Conservation (phyloP, 2,888 invertebrate species). For the Caenorhabditis japonica region DNA sequence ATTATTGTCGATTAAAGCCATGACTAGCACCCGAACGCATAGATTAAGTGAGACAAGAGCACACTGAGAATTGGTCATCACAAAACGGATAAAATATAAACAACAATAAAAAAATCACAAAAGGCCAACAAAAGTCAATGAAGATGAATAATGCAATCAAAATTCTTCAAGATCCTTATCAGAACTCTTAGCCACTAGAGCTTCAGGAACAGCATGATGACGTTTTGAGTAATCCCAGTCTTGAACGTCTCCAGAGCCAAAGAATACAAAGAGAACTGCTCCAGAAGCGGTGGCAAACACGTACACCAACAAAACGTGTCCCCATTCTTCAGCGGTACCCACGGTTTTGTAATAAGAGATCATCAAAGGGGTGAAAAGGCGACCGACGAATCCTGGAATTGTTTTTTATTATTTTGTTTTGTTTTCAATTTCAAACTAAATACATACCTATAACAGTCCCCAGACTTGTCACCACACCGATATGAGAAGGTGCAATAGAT, state of each 20-base stretch:
- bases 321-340: constrained; percentile 70
- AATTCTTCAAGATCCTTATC: constrained; percentile 29
- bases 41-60: constrained; percentile 26
- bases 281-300: constrained; percentile 43
- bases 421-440: not conserved
- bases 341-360: constrained; percentile 64
- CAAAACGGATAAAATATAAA: not conserved
- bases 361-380: constrained; percentile 57
- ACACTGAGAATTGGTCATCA: constrained; percentile 2
- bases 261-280: constrained; percentile 63
- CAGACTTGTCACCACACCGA: constrained; percentile 66
- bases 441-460: constrained; percentile 55
- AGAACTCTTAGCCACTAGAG: constrained; percentile 23
- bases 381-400: constrained; percentile 56
- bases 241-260: constrained; percentile 62
- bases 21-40: constrained; percentile 17
- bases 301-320: constrained; percentile 59
- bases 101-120: not conserved
- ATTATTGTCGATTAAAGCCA: constrained; percentile 33
- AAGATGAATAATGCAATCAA: not conserved
- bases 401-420: no score
- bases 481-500: constrained; percentile 68
- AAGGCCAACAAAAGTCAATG: not conserved
- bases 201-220: constrained; percentile 17
- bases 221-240: constrained; percentile 50